These are phyloP conservation scores for Cricetomys ansorgei DNA, from an alignment of 2,113 vertebrate genomes.

Conservation along the genomic window DNA sequence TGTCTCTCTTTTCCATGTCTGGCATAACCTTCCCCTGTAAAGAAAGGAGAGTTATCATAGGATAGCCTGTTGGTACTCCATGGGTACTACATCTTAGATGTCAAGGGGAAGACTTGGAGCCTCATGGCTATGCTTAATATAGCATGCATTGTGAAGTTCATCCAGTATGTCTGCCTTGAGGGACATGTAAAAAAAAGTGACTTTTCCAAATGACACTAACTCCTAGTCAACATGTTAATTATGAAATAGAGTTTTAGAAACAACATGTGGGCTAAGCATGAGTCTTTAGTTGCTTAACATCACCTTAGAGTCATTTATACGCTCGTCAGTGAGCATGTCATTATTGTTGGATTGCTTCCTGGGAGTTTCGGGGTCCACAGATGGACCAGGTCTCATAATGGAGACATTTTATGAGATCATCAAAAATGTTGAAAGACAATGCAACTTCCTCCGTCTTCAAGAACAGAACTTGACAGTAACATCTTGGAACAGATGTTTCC, in stretches of 20 bases:
- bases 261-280: background rate
- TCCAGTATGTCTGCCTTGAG: background rate
- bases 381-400: conserved; percentile 46
- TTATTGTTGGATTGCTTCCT: background rate
- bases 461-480: conserved; percentile 76
- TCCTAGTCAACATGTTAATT: background rate
- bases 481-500: conserved; percentile 81
- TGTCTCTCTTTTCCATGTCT: background rate
- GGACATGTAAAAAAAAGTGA: background rate
- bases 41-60: background rate
- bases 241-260: background rate
- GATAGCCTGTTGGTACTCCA: background rate
- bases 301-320: conserved; percentile 4
- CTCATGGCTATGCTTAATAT: background rate
- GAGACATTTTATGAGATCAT: conserved; percentile 78
- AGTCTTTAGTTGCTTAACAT: conserved; percentile 3
- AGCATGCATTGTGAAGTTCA: background rate
- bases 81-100: background rate
- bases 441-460: conserved; percentile 70
- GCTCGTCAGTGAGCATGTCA: background rate
- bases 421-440: conserved; percentile 80
- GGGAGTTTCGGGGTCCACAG: conserved; percentile 49
- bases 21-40: background rate
- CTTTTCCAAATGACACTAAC: background rate
- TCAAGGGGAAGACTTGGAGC: background rate